Conservation (phyloP, 1,140 invertebrate species). For the Cydia fagiglandana region DNA sequence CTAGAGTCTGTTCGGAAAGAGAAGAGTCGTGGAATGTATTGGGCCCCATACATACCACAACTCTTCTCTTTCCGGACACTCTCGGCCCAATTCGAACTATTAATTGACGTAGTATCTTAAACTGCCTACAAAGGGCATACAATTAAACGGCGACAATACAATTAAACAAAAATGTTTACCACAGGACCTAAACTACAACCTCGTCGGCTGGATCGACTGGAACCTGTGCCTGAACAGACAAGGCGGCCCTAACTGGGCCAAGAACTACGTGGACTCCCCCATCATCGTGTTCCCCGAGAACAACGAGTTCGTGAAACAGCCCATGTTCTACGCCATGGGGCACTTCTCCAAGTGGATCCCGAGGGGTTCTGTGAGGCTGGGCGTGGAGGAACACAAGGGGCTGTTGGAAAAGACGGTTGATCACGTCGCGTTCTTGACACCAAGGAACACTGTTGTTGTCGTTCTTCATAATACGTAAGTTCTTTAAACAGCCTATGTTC, state of each 20-base stretch:
- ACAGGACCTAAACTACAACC: constrained; percentile 83
- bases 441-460: constrained; percentile 79
- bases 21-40: too few species aligned
- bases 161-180: not conserved
- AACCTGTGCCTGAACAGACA: constrained; percentile 85
- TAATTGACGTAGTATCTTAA: too few species aligned
- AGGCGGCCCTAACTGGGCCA: constrained; percentile 87
- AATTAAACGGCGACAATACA: not conserved
- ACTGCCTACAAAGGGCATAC: too few species aligned
- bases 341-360: constrained; percentile 89
- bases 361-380: constrained; percentile 75
- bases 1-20: too few species aligned
- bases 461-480: constrained; percentile 83
- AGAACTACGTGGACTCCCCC: constrained; percentile 86
- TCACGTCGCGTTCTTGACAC: constrained; percentile 41
- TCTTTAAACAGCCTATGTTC: constrained; percentile 88
- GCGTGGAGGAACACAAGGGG: constrained; percentile 59
- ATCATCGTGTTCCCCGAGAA: constrained; percentile 83
- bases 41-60: too few species aligned
- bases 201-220: constrained; percentile 90
- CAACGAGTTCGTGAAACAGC: constrained; percentile 89
- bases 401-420: constrained; percentile 69
- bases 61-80: too few species aligned
- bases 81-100: too few species aligned
- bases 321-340: constrained; percentile 88